Base-by-base conservation (phyloP, 2,797 vertebrate genomes). In the Zalophus californianus region DNA sequence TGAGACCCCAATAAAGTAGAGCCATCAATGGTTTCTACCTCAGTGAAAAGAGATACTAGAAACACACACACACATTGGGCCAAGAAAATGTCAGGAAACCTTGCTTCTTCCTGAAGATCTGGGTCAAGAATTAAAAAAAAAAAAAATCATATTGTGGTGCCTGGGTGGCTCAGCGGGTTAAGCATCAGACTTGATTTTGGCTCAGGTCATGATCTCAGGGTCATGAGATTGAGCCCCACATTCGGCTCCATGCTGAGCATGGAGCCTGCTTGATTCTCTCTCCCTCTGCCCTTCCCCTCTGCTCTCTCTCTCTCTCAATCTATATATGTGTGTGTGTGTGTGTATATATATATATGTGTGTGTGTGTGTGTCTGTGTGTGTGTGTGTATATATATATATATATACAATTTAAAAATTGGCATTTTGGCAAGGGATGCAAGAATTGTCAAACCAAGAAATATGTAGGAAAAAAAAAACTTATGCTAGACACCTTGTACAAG, bases 381-480 rank as follows among this genome's bases (percentile, higher is more conserved):
- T 38, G 4, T 38, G 38, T 38, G 3, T 38, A 35, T 35, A 35
- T 35, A 35, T 35, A 35, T 35, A 3, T 38, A 3, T 38, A 38
- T 38, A 38, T 38, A 38, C 38, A 38, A 38, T 38, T 38, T 38
- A 38, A 38, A 38, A 38, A 38, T 38, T 38, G 38, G 38, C 38
- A 70, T 70, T 93, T 62, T n/a, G 35, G 25, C 35, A 75, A 90
- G 20, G 35, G 7, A 52, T 25, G 75, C 1, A 73, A 38, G 60
- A 91, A 88, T 50, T 32, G 87, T 92, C n/a, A 94, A 91, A 82
- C 13, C 27, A 82, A 41, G 20, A 90, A 41, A 62, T 21, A 60
- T 2, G 1, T 10, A 62, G 35, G 7, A 11, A 16, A 14, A 29
- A 54, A 73, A 82, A 25, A 44, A 44, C 7, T 5, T 11, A 16